phyloP scores from a whole-genome alignment of 2,113 vertebrate genomes.

The Maccullochella peelii region DNA sequence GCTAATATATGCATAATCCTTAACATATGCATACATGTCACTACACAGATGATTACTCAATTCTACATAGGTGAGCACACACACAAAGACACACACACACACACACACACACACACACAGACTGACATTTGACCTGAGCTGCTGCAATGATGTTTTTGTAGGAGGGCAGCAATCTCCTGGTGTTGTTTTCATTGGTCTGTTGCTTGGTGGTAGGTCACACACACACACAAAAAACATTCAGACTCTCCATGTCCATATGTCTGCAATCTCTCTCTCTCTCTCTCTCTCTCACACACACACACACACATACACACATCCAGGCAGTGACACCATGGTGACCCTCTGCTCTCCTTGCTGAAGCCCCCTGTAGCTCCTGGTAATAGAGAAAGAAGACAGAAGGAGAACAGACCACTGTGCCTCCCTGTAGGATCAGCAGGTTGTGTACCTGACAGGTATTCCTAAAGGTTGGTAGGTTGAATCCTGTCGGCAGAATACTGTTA shows the following conservation, averaged over 20 bases:
- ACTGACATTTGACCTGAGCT: slow-evolving; percentile 38
- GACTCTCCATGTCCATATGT: slow-evolving; percentile 6
- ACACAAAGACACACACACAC: slow-evolving; percentile 10
- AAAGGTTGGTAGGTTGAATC: slow-evolving; percentile 22
- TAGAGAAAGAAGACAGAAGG: slow-evolving; percentile 50
- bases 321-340: slow-evolving; percentile 28
- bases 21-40: slow-evolving; percentile 35
- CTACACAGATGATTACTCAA: slow-evolving; percentile 56
- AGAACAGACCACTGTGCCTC: slow-evolving; percentile 6
- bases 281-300: background rate
- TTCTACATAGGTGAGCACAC: slow-evolving; percentile 25
- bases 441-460: slow-evolving; percentile 20
- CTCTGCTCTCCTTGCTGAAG: slow-evolving; percentile 2
- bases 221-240: slow-evolving; percentile 1
- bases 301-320: background rate
- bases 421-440: slow-evolving; percentile 7
- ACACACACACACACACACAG: background rate
- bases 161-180: slow-evolving; percentile 7
- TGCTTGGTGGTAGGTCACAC: slow-evolving; percentile 47
- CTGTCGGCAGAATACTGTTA: background rate
- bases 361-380: slow-evolving; percentile 55
- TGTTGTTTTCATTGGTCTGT: slow-evolving; percentile 46
- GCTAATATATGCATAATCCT: slow-evolving; percentile 55
- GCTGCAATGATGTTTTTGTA: slow-evolving; percentile 19
- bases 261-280: background rate